These are phyloP conservation scores for Aselliscus stoliczkanus DNA, from an alignment of 2,797 vertebrate species.

Conservation along the genomic window DNA sequence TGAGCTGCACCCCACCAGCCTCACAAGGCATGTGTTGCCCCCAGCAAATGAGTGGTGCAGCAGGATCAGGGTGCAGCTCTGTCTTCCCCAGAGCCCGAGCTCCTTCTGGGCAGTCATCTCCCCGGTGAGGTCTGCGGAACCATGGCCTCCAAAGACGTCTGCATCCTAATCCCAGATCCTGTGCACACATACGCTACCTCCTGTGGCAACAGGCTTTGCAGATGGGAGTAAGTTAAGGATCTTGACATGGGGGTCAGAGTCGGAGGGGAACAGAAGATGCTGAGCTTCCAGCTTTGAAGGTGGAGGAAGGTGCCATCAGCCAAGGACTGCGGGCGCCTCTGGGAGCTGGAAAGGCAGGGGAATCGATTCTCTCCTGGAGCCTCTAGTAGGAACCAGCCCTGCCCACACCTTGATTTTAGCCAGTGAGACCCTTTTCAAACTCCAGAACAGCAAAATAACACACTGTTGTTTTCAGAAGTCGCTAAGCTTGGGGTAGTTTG, in stretches of 20 bases:
- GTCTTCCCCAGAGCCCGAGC: fast-evolving
- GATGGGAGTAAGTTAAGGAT: neutral
- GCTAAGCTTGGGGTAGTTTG: fast-evolving
- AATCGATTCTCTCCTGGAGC: neutral
- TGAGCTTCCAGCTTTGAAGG: fast-evolving
- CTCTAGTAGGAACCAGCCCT: fast-evolving
- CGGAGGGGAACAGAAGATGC: fast-evolving
- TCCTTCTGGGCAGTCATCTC: neutral
- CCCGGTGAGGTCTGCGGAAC: too few relatives aligned
- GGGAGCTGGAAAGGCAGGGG: neutral
- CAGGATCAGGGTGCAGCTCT: fast-evolving
- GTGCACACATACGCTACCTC: fast-evolving
- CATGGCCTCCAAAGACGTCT: neutral
- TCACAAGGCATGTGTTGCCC: fast-evolving
- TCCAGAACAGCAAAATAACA: fast-evolving
- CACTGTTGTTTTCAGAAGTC: fast-evolving
- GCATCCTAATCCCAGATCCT: fast-evolving
- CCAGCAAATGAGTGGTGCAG: fast-evolving
- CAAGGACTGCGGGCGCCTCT: fast-evolving
- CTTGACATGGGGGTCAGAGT: fast-evolving
- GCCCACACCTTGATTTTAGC: fast-evolving
- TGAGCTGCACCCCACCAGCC: neutral
- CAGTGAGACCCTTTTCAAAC: fast-evolving
- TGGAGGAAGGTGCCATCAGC: neutral
- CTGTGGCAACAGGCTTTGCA: fast-evolving